Evolutionary conservation across 2,888 invertebrate genomes (phyloP), one percentile per base, ranked within the genome.

Genomic region (Digitonthophagus gazella): DNA sequence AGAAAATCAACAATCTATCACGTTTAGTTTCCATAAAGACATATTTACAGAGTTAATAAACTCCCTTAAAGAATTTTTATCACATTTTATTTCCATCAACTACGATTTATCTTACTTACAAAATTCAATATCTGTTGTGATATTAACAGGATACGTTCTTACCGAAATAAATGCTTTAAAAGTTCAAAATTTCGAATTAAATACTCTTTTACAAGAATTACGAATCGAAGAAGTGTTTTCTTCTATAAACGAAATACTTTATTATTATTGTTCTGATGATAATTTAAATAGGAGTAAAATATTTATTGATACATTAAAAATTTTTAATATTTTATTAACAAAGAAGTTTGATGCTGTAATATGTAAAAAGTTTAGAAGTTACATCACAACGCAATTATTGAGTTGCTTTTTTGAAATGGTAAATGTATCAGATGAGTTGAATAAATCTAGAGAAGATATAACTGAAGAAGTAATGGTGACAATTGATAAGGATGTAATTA

Each of bases 401-500:
- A 67, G 70, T 55, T 15, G 58, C 18, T 64, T 74, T 58, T 75
- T 75, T 67, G 66, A 67, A 14, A 64, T 74, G 15, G 44, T 74
- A 6, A 71, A 72, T 58, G 58, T 58, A 68, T 64, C 65, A 66
- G 15, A 16, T 66, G 8, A 61, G n/a, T 61, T 61, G n/a, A 16
- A 16, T 16, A 15, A 15, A 64, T 64, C 2, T 6, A 15, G n/a
- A 16, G n/a, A 61, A 61, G 5, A 11, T n/a, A 57, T 15, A 8
- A 6, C 1, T 1, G n/a, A 56, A 14, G 14, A 56, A 56, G 3
- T 11, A 57, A 11, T 11, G 5, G 16, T 16, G 4, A 8, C 20
- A 72, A 72, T 20, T 57, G 67, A 64, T 69, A 75, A 61, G 72
- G 74, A 71, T 67, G 70, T 22, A 73, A 73, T 75, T 28, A 72